Conservation (phyloP, 2,113 vertebrate genomes). For the Corythaixoides concolor region DNA sequence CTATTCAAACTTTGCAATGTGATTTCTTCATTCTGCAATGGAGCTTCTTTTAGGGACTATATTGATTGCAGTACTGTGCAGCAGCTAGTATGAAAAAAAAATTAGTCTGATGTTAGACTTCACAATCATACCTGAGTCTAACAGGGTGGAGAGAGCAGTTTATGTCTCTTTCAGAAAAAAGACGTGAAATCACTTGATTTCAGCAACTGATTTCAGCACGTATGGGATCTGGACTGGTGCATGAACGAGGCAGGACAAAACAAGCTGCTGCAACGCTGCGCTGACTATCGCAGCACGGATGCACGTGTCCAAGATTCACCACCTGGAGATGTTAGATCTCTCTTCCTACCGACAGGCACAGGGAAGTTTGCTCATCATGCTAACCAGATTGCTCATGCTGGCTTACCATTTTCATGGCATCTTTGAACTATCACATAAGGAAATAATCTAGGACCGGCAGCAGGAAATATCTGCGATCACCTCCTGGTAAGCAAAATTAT, state of each 20-base stretch:
- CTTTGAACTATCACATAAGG: not conserved
- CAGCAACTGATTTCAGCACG: not conserved
- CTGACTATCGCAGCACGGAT: not conserved
- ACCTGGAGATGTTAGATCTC: not conserved
- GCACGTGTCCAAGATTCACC: accelerated
- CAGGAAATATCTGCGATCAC: conserved; percentile 17
- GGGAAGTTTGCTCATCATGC: not conserved
- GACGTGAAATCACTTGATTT: not conserved
- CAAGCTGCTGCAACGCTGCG: not conserved
- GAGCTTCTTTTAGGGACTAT: not conserved
- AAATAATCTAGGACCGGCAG: not conserved
- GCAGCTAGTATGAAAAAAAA: not conserved
- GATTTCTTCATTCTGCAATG: not conserved
- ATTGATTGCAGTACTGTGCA: not conserved
- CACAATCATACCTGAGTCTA: not conserved
- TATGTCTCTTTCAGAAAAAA: not conserved
- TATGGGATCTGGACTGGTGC: not conserved
- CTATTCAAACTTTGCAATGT: not conserved
- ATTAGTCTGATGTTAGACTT: not conserved
- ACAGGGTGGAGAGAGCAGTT: not conserved
- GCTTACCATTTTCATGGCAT: not conserved
- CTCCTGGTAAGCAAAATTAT: not conserved
- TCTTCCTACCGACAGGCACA: not conserved
- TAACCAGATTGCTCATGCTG: not conserved
- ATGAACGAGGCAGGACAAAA: not conserved